phyloP scores from a whole-genome alignment of 2,888 invertebrate genomes.

The Lacanobia wlatinum region DNA sequence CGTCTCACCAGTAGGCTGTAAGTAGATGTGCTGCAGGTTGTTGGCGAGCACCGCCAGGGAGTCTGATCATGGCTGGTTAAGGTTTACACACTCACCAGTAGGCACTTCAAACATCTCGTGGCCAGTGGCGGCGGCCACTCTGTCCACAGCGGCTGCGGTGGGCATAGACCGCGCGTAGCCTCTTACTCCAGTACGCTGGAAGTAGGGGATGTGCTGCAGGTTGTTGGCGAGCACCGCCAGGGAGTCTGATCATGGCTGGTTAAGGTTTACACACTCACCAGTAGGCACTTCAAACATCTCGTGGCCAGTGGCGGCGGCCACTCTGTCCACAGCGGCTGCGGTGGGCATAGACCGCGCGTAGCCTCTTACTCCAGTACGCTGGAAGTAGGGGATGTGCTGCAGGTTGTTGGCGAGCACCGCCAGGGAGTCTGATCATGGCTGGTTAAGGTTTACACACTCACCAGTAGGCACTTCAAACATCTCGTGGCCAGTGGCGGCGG shows the following conservation, averaged over 20 bases:
- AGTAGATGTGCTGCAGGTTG: no score
- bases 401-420: no score
- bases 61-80: no score
- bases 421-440: no score
- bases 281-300: conserved; percentile 96
- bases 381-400: no score
- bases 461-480: conserved; percentile 95
- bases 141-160: conserved; percentile 98
- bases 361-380: conserved; percentile 96
- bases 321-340: conserved; percentile 97
- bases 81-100: conserved; percentile 83
- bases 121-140: conserved; percentile 95
- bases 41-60: no score
- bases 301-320: conserved; percentile 94
- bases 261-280: conserved; percentile 80
- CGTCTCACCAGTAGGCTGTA: no score
- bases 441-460: conserved; percentile 78
- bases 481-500: conserved; percentile 93
- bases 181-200: no score
- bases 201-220: no score
- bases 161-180: conserved; percentile 99
- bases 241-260: no score
- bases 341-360: conserved; percentile 99
- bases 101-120: conserved; percentile 97
- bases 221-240: no score